Percentiles rank a stretch among this genome's conserved stretches.
Conservation (phyloP, 2,888 invertebrate genomes). For the Apoda limacodes region DNA sequence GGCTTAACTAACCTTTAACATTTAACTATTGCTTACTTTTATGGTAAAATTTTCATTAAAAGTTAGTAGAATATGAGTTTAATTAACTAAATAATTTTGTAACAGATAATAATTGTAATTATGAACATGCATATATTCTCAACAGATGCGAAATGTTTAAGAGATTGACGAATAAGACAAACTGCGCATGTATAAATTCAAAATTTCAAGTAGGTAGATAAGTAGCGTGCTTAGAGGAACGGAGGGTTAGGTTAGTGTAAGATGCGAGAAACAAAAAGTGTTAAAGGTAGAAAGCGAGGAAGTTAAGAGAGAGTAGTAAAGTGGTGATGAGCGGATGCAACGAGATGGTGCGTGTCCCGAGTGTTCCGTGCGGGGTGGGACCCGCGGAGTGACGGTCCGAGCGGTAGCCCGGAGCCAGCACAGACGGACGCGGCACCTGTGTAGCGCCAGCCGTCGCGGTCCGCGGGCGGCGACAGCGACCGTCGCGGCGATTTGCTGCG, state of each 20-base stretch:
- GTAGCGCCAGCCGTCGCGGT: conserved; percentile 70
- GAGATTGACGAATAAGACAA: too few relatives aligned
- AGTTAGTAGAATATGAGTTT: too few relatives aligned
- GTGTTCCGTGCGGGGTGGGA: conserved; percentile 67
- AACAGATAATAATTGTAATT: too few relatives aligned
- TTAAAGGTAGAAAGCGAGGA: conserved; percentile 45
- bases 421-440: conserved; percentile 58
- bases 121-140: too few relatives aligned
- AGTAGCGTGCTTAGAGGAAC: too few relatives aligned
- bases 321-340: conserved; percentile 60
- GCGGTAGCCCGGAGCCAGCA: conserved; percentile 26
- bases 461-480: conserved; percentile 85
- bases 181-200: too few relatives aligned
- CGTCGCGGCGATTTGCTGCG: conserved; percentile 87
- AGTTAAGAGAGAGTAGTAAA: conserved; percentile 62
- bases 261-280: conserved; percentile 54
- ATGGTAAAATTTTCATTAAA: too few relatives aligned
- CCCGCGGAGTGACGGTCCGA: conserved; percentile 17
- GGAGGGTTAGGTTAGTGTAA: conserved; percentile 54
- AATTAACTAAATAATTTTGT: too few relatives aligned
- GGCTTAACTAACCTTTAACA: too few relatives aligned
- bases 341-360: conserved; percentile 55
- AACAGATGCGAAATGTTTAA: too few relatives aligned
- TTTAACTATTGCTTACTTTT: too few relatives aligned
- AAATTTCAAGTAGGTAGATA: too few relatives aligned